Evolutionary conservation across 2,888 invertebrate species (phyloP), one percentile per base, ranked within the genome.

Genomic region (Drosophila koepferae): DNA sequence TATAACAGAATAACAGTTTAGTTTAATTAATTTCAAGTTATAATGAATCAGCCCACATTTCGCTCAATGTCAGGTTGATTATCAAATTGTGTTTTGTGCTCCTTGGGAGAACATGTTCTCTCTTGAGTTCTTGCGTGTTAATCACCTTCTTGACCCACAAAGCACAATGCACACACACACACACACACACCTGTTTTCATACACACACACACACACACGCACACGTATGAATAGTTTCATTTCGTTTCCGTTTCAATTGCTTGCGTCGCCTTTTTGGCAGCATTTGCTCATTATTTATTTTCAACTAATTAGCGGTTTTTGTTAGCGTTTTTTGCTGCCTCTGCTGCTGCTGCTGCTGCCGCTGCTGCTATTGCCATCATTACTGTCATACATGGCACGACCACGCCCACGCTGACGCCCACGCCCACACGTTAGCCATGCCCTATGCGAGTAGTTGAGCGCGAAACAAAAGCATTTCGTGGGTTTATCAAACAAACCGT

Each of bases 301-400:
- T 86, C 78, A 86, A 73, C 86, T 89, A 86, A 86, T 86, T 86
- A 87, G 87, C 87, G 85, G 80, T 69, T 78, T 87, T 79, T 84
- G 71, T 77, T 73, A 63, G 65, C 64, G 51, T 48, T 73, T 23
- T 55, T 28, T 16, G 44, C 53, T 44, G 38, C 64, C 41, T 20
- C 2, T 16, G 28, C 48, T n/a, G 36, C 40, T 18, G 23, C 68
- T 40, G 54, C 61, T 69, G 28, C n/a, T 16, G 44, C 48, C 41
- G 38, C 66, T n/a, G 36, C 6, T 6, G 23, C 68, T 40, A 51
- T 59, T 69, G 68, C 71, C 74, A 58, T 74, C 84, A 86, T 82
- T 75, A 71, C 81, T 77, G 73, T 69, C 69, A 77, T 60, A 64
- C 63, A 51, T 69, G 43, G 16, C 31, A 65, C 16, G 18, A 16